phyloP scores from a whole-genome alignment of 2,797 vertebrate species.

The Okamejei kenojei region DNA sequence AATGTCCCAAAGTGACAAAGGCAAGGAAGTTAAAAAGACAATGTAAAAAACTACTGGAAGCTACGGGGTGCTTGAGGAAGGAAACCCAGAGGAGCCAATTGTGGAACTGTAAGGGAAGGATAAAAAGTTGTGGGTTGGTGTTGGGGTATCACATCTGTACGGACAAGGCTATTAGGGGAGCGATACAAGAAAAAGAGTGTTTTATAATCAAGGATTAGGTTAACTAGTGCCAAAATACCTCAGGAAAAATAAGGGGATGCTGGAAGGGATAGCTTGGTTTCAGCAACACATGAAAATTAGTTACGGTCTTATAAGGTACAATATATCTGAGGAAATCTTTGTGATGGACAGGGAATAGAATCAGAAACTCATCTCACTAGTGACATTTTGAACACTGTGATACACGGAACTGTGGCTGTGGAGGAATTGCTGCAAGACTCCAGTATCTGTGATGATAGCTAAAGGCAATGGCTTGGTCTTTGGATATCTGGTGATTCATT shows the following conservation, averaged over 20 bases:
- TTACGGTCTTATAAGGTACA: background rate
- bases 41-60: background rate
- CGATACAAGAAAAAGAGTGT: background rate
- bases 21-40: background rate
- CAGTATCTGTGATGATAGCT: no score
- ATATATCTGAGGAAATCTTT: background rate
- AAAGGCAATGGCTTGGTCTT: no score
- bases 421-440: background rate
- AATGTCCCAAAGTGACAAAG: background rate
- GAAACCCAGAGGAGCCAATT: background rate
- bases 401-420: background rate
- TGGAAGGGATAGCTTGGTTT: background rate
- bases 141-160: background rate
- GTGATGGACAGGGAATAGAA: background rate
- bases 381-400: background rate
- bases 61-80: background rate
- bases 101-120: background rate
- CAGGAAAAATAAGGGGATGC: background rate
- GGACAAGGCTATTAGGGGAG: background rate
- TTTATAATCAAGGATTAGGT: background rate
- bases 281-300: background rate
- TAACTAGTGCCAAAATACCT: background rate
- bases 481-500: no score
- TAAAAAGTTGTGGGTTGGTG: background rate
- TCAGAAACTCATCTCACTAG: background rate